Base-by-base conservation (phyloP, 2,888 invertebrate genomes). In the Parnassius mnemosyne region DNA sequence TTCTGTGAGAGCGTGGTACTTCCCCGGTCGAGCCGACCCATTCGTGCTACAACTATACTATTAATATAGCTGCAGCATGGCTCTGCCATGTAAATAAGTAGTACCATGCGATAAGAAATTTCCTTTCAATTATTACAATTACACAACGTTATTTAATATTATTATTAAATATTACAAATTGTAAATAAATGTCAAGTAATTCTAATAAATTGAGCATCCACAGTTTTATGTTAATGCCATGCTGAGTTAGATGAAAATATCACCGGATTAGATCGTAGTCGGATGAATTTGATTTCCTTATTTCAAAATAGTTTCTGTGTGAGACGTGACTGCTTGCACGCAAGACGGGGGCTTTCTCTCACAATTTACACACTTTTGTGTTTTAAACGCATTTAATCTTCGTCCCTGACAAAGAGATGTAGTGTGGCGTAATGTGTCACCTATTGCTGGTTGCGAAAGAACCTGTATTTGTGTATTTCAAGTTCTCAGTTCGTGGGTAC, bases 311-410 rank as follows among this genome's bases (percentile, higher is more conserved):
- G 57, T 64, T 65, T 64, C 65, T 60, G 69, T 67, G 71, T 70
- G 68, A 71, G 55, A 66, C 70, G 69, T 68, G 65, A 57, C 59
- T 59, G 59, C 65, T 54, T 65, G 57, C 65, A 66, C 64, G 64
- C 62, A 56, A 68, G n/a, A 12, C 53, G 55, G 53, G 55, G 44
- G 74, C 77, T 79, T 76, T 79, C 78, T 76, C 77, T 56, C 13
- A 66, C 64, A 68, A 69, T 67, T 71, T 69, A 68, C 64, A 68
- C 67, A 71, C 66, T 68, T 72, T 74, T 68, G 61, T 70, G 66
- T 68, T 57, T 63, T 50, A 67, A 65, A 57, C 69, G 67, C 65
- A 63, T 67, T 66, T 69, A 68, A 69, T 69, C 67, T 66, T 60
- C 44, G 55, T 65, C 16, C 16, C 16, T 65, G 70, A 65, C 66